Base-by-base conservation (phyloP, 2,888 invertebrate species). In the Dromius quadrimaculatus region DNA sequence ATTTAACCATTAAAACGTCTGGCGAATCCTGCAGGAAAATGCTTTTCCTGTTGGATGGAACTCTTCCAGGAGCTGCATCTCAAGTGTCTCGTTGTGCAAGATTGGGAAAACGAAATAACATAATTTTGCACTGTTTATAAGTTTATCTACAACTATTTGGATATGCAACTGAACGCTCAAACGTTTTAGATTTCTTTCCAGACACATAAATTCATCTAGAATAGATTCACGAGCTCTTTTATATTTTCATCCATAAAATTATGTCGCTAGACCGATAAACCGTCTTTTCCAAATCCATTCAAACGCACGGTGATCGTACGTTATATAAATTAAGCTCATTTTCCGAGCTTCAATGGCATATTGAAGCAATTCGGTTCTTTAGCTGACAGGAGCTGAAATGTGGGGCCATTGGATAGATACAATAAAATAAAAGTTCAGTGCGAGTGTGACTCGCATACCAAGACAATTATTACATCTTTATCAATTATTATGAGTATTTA, bases 1-100 rank as follows among this genome's bases (percentile, higher is more conserved):
- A 68, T 68, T 50, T 47, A 65, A 65, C 65, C 47, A 65, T 65
- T 65, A 65, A 65, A 65, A 65, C 65, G 65, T 65, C 65, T 65
- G 22, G 54, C 47, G 47, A 22, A 47, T 13, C 47, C 22, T 11
- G 62, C 59, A 23, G 45, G 45, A 9, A 15, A n/a, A n/a, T n/a
- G n/a, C n/a, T n/a, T n/a, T 15, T 62, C 36, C 62, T 15, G 38
- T 22, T 13, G 28, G 38, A 20, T 13, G 28, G 41, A 62, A 23
- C 19, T 20, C 22, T 41, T 41, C 38, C 41, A 15, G 41, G 19
- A 17, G n/a, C 36, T 59, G 63, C 63, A 63, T 63, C 32, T 19
- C 28, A 66, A 66, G 57, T 66, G 68, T 3, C 4, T 5, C 3
- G 28, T 28, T 28, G 28, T 28, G 28, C 28, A 28, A 8, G 28